Evolutionary conservation across 2,888 invertebrate genomes (phyloP), one percentile per base, ranked within the genome.

Genomic region (Heliconius charithonia): DNA sequence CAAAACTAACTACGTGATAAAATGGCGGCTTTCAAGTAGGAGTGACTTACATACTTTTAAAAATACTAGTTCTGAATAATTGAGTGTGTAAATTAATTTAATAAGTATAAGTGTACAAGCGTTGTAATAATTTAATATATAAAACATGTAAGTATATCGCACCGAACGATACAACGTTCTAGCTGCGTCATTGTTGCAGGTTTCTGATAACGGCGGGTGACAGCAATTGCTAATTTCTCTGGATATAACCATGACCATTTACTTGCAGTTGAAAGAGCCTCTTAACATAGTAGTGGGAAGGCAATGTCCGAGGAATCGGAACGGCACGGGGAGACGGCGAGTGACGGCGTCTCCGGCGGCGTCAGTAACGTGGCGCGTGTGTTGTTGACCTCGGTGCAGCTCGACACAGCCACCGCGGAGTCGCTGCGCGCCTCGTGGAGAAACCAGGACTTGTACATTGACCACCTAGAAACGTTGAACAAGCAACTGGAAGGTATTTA

Each of bases 401-500:
- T 97, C 89, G 96, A 96, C 87, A 94, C 94, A 87, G 94, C 96
- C 84, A 95, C 96, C 85, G 95, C 95, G 87, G 96, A 96, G 85
- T 96, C 97, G 86, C 96, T 97, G 90, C 95, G 96, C 86, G 95
- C 95, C 90, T 96, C 96, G 88, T 97, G 97, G 97, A 96, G 95
- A 91, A 96, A 96, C 91, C 97, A 97, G 96, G 97, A 97, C 93
- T 95, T 95, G 89, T 97, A 97, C 95, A 96, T 97, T 93, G 96
- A 97, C 90, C 95, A 95, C 88, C 96, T 97, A 92, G 97, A 97
- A 96, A 95, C 96, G 85, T 96, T 97, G 95, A 95, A 96, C 92
- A 95, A 96, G 94, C 96, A 96, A 95, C 96, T 97, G 96, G 97
- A 97, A 97, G 97, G 97, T 97, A 97, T 96, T 96, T 94, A 95